Percentiles rank a stretch among this genome's conserved stretches.
Conservation (phyloP, 2,888 invertebrate genomes). For the Seira ritae region DNA sequence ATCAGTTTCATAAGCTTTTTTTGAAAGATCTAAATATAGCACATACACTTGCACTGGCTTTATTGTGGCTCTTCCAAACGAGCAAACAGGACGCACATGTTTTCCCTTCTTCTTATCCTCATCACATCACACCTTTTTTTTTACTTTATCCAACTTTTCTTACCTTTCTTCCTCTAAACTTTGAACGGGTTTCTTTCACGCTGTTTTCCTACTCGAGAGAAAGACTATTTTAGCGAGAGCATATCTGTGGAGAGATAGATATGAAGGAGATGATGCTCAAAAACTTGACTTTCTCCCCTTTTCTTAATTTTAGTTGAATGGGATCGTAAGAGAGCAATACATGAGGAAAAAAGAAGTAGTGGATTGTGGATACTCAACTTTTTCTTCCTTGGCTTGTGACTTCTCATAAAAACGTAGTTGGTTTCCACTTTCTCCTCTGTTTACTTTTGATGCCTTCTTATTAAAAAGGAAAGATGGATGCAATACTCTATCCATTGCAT, state of each 20-base stretch:
- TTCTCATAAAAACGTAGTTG: background rate
- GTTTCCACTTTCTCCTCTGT: background rate
- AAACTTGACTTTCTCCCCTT: constrained; percentile 49
- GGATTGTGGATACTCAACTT: constrained; percentile 4
- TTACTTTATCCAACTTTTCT: background rate
- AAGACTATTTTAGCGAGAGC: constrained; percentile 21
- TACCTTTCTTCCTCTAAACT: constrained; percentile 9
- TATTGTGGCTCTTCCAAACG: background rate
- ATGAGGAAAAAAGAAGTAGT: background rate
- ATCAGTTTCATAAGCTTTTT: too few relatives aligned
- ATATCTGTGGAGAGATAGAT: background rate
- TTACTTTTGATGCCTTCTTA: constrained; percentile 19
- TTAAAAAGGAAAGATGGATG: constrained; percentile 19
- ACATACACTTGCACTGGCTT: too few relatives aligned
- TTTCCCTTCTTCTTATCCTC: background rate
- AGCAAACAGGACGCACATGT: background rate
- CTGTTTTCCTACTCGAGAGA: constrained; percentile 53
- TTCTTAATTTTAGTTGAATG: background rate
- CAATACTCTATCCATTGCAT: background rate
- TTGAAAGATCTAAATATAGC: too few relatives aligned
- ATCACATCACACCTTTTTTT: background rate
- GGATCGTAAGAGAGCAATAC: constrained; percentile 22
- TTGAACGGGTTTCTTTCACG: constrained; percentile 23
- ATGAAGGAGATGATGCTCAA: background rate
- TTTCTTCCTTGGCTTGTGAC: background rate